Evolutionary conservation across 2,888 invertebrate genomes (phyloP).

Genomic region (Halocaridina rubra): DNA sequence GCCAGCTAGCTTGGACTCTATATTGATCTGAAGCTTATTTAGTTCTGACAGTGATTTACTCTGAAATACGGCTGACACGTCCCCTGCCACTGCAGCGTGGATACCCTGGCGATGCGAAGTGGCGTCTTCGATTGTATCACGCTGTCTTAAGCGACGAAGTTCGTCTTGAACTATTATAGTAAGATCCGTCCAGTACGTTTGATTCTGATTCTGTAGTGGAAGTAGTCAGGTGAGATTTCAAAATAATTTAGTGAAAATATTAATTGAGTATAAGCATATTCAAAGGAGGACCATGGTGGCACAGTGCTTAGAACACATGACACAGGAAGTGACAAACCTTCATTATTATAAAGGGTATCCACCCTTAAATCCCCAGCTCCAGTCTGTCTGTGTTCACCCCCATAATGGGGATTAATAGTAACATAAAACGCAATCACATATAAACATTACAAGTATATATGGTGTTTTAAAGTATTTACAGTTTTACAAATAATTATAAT

Average conservation of each 20-base stretch:
- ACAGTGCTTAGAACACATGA: too few species aligned
- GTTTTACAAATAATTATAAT: too few species aligned
- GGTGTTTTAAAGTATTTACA: too few species aligned
- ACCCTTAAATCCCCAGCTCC: too few species aligned
- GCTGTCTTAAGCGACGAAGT: slow-evolving; percentile 83
- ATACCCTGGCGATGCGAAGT: slow-evolving; percentile 79
- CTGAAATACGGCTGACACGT: slow-evolving; percentile 84
- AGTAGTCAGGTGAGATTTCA: background rate
- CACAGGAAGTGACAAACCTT: too few species aligned
- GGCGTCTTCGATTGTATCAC: slow-evolving; percentile 74
- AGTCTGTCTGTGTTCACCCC: too few species aligned
- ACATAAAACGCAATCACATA: too few species aligned
- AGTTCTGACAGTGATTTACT: slow-evolving; percentile 92
- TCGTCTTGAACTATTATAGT: slow-evolving; percentile 95
- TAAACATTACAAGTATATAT: too few species aligned
- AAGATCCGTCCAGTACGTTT: slow-evolving; percentile 95
- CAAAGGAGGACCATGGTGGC: background rate
- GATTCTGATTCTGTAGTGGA: slow-evolving; percentile 78
- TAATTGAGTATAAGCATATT: background rate
- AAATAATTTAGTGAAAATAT: too few species aligned
- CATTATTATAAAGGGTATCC: too few species aligned
- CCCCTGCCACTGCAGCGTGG: slow-evolving; percentile 89
- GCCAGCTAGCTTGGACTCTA: slow-evolving; percentile 86
- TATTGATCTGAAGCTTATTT: slow-evolving; percentile 83
- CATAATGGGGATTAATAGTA: too few species aligned